Conservation (phyloP, 2,113 vertebrate species). For the Albula goreensis region DNA sequence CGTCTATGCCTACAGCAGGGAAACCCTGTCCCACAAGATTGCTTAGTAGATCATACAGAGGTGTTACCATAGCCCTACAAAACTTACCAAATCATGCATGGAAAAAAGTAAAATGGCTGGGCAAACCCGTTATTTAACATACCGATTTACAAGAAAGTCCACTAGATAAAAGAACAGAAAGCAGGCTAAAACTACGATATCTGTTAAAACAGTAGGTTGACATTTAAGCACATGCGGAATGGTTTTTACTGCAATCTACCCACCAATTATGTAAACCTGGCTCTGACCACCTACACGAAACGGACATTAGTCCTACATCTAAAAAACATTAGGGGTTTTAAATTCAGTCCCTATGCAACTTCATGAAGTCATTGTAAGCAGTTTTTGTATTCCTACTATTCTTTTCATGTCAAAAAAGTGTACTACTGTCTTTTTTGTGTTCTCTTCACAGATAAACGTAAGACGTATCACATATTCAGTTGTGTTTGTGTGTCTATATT, state of each 20-base stretch:
- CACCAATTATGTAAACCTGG: constrained; percentile 5
- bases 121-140: not conserved
- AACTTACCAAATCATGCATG: not conserved
- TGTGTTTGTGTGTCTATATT: not conserved
- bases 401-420: not conserved
- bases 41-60: not conserved
- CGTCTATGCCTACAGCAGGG: not conserved
- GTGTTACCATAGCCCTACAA: not conserved
- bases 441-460: not conserved
- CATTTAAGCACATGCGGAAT: not conserved
- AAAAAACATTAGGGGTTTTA: not conserved
- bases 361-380: not conserved
- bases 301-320: not conserved
- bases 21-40: not conserved
- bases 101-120: not conserved
- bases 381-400: not conserved
- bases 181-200: not conserved
- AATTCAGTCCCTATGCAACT: not conserved
- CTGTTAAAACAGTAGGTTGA: constrained; percentile 6
- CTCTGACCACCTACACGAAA: not conserved
- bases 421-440: not conserved
- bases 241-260: not conserved
- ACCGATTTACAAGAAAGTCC: not conserved
- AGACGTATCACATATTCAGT: not conserved
- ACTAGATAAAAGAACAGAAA: not conserved